Evolutionary conservation across 2,888 invertebrate species (phyloP).

Genomic region (Hemaris fuciformis): DNA sequence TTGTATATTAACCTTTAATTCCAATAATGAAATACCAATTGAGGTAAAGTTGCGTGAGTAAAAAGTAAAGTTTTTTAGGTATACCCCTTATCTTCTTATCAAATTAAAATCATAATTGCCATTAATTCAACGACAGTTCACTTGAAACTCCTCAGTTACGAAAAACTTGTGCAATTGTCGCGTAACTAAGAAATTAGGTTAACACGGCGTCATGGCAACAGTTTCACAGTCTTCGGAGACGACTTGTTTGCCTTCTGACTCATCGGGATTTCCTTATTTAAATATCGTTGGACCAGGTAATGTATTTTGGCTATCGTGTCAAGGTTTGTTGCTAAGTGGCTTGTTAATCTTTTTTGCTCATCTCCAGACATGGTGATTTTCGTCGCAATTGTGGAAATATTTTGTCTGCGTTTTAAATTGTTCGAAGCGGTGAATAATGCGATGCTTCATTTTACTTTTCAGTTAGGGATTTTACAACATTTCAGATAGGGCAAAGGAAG

Average conservation of each 20-base stretch:
- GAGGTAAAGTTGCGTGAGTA: too few species aligned
- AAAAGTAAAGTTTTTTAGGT: too few species aligned
- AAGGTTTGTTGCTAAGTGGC: background rate
- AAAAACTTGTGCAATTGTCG: background rate
- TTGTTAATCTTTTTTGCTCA: background rate
- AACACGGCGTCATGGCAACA: conserved; percentile 13
- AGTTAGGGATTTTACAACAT: too few species aligned
- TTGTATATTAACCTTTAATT: too few species aligned
- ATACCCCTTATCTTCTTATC: too few species aligned
- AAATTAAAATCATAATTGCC: too few species aligned
- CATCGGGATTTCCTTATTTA: conserved; percentile 25
- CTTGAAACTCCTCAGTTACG: background rate
- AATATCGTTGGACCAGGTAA: conserved; percentile 9
- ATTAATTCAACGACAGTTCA: background rate
- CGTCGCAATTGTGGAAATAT: background rate
- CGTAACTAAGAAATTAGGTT: conserved; percentile 3
- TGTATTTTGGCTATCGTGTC: background rate
- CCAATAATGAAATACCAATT: too few species aligned
- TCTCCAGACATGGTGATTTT: background rate
- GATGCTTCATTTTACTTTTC: too few species aligned
- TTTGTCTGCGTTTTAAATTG: background rate
- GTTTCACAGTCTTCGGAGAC: conserved; percentile 1
- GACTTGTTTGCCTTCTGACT: background rate
- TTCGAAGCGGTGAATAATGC: too few species aligned
- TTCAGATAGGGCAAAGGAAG: too few species aligned